Evolutionary conservation across 2,888 invertebrate genomes (phyloP).

Genomic region (Elegia similella): DNA sequence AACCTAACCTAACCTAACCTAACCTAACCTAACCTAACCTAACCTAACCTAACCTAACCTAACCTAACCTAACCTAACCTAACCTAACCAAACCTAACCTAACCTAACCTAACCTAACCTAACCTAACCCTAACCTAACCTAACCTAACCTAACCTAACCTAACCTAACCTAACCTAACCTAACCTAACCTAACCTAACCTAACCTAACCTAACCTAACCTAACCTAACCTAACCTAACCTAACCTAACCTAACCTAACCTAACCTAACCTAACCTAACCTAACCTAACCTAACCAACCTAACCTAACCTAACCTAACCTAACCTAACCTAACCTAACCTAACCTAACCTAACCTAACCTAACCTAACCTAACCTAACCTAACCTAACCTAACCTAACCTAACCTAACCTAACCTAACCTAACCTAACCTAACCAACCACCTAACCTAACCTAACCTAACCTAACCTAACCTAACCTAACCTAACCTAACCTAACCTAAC

Average conservation of each 20-base stretch:
- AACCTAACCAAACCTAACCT: conserved; percentile 23
- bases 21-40: conserved; percentile 20
- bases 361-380: conserved; percentile 6
- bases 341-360: not conserved
- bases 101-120: conserved; percentile 25
- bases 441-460: conserved; percentile 20
- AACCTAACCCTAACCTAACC: conserved; percentile 30
- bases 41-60: conserved; percentile 24
- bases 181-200: conserved; percentile 31
- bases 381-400: conserved; percentile 16
- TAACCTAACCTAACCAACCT: conserved; percentile 12
- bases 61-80: conserved; percentile 24
- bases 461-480: conserved; percentile 22
- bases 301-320: no score
- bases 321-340: no score
- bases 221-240: conserved; percentile 26
- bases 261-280: conserved; percentile 30
- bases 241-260: conserved; percentile 30
- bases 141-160: conserved; percentile 33
- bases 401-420: conserved; percentile 26
- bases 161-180: conserved; percentile 31
- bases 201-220: conserved; percentile 26
- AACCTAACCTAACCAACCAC: conserved; percentile 25
- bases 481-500: conserved; percentile 25
- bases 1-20: conserved; percentile 25